Conservation (phyloP, 1,140 invertebrate species). For the Drosophila athabasca region DNA sequence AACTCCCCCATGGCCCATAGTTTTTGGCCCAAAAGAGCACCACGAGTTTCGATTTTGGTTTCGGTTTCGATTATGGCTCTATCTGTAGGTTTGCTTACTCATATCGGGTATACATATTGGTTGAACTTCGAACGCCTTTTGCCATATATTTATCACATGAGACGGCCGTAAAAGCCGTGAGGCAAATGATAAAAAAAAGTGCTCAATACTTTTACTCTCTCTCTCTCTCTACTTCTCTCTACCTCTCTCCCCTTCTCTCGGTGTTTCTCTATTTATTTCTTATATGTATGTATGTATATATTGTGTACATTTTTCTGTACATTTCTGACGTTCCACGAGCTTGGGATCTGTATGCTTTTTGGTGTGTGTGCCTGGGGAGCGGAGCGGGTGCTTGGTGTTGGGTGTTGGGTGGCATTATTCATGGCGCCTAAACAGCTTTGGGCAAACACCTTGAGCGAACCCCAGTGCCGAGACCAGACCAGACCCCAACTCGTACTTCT, state of each 20-base stretch:
- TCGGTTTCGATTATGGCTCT: too few relatives aligned
- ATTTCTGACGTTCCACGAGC: constrained; percentile 24
- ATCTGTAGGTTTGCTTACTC: constrained; percentile 26
- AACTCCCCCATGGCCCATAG: too few relatives aligned
- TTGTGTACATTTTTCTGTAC: constrained; percentile 16
- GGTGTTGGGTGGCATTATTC: constrained; percentile 31
- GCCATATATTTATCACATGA: constrained; percentile 54
- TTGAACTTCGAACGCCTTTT: constrained; percentile 48
- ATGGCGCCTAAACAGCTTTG: constrained; percentile 52
- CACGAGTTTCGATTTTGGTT: not conserved
- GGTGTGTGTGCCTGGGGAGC: constrained; percentile 11
- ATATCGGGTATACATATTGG: constrained; percentile 11
- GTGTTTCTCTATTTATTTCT: too few relatives aligned
- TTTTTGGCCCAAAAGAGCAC: not conserved
- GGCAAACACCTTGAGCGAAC: constrained; percentile 25
- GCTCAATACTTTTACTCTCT: too few relatives aligned
- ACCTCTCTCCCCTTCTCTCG: constrained; percentile 1
- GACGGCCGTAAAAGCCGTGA: constrained; percentile 40
- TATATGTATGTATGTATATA: too few relatives aligned
- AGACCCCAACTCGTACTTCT: too few relatives aligned
- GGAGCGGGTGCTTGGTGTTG: constrained; percentile 16
- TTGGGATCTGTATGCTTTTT: constrained; percentile 27
- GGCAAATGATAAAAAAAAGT: constrained; percentile 38
- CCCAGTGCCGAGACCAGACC: not conserved
- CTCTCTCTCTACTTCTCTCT: not conserved